Evolutionary conservation across 2,113 vertebrate genomes (phyloP), one percentile per base, ranked within the genome.

Genomic region (Arothron firmamentum): DNA sequence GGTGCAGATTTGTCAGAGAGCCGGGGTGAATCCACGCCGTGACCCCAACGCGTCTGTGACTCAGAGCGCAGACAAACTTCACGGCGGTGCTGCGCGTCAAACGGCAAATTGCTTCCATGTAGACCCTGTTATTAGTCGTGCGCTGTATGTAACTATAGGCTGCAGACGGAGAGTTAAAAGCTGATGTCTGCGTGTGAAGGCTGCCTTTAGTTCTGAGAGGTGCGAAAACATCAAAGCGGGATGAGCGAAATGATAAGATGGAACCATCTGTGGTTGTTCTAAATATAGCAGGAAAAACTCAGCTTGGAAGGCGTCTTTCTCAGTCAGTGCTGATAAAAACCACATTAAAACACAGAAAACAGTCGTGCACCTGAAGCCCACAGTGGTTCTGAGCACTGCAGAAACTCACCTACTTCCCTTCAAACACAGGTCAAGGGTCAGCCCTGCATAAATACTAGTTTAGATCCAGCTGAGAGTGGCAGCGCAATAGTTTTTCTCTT

Each of bases 81-180:
- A 86, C 61, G 51, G 72, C 77, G 66, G 78, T 7, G 65, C 70
- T 5, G 52, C 52, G 69, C 78, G 81, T 67, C 77, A 68, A 28
- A 70, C 54, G 65, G 77, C 71, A 80, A 76, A 86, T 70, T 75
- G 80, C 81, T 86, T 83, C 73, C 75, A 83, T 79, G 86, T 80
- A 81, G 79, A 86, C 47, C 66, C 83, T 87, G 76, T 89, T 75
- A 89, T 85, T 87, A 89, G 80, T 72, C 74, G 54, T 70, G 75
- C 67, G 59, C 70, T 60, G 74, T 52, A 66, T 70, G 43, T 78
- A 89, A 87, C 56, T 84, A 80, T 72, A 84, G 82, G 74, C 72
- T 84, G 18, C 65, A 87, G 74, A 77, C 79, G 9, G 60, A 79
- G 70, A 76, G 84, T 82, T 82, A 77, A 77, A 65, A 79, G 72